phyloP scores from a whole-genome alignment of 2,888 invertebrate species.

The Drosophila peninsularis region DNA sequence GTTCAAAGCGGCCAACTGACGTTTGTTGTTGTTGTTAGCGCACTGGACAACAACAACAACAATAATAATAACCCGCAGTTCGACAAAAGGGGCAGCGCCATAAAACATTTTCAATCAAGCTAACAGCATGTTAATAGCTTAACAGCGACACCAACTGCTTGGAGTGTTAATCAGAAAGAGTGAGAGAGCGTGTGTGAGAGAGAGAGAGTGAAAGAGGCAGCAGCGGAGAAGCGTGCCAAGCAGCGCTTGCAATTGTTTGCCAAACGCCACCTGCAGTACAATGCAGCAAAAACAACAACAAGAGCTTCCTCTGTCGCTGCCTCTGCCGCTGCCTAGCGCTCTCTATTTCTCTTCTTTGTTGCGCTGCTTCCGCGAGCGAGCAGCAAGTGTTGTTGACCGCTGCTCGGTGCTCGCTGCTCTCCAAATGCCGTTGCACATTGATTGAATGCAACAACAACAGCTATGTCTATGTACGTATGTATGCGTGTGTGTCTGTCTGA shows the following conservation, averaged over 20 bases:
- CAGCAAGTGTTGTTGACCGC: conserved; percentile 74
- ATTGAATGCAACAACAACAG: conserved; percentile 69
- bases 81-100: conserved; percentile 39
- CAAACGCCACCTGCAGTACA: conserved; percentile 56
- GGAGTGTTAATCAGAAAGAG: conserved; percentile 40
- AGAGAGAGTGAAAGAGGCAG: conserved; percentile 8
- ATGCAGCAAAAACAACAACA: conserved; percentile 17
- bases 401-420: conserved; percentile 53
- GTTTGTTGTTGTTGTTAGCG: conserved; percentile 26
- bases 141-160: conserved; percentile 49
- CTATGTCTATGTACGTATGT: conserved; percentile 16
- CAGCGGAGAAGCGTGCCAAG: conserved; percentile 55
- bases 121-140: conserved; percentile 76
- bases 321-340: conserved; percentile 17
- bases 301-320: conserved; percentile 36
- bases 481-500: conserved; percentile 26
- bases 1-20: conserved; percentile 62
- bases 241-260: conserved; percentile 58
- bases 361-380: conserved; percentile 57
- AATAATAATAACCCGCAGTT: conserved; percentile 2
- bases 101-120: conserved; percentile 79
- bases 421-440: conserved; percentile 73
- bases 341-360: conserved; percentile 16
- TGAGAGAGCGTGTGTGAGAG: background rate
- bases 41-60: conserved; percentile 24